phyloP scores from a whole-genome alignment of 2,888 invertebrate species.

The Metopia argyrocephala region DNA sequence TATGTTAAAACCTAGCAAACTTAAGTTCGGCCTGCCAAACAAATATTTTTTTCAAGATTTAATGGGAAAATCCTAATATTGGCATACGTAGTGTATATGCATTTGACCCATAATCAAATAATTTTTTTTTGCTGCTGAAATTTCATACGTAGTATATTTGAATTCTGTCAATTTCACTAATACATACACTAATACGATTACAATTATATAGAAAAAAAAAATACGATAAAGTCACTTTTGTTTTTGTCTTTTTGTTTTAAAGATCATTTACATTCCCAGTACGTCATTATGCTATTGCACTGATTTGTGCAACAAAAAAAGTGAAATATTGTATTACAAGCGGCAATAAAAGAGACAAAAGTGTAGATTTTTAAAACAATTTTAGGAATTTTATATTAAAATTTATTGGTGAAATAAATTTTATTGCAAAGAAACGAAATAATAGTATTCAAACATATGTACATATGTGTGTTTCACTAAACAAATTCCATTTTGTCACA shows the following conservation, averaged over 20 bases:
- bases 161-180: background rate
- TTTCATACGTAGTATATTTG: background rate
- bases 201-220: background rate
- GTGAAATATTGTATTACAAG: background rate
- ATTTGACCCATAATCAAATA: background rate
- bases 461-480: too few species aligned
- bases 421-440: too few species aligned
- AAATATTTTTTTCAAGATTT: too few species aligned
- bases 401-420: background rate
- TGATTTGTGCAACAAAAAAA: background rate
- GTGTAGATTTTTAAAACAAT: background rate
- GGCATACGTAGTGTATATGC: background rate
- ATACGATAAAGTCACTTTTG: background rate
- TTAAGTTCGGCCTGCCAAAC: too few species aligned
- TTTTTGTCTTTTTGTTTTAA: background rate
- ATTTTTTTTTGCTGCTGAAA: conserved; percentile 8
- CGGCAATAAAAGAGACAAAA: background rate
- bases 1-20: too few species aligned
- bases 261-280: background rate
- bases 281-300: background rate
- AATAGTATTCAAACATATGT: too few species aligned
- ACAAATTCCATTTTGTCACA: too few species aligned
- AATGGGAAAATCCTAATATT: too few species aligned
- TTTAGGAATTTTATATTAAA: background rate
- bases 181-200: background rate